Evolutionary conservation across 2,888 invertebrate genomes (phyloP), one percentile per base, ranked within the genome.

Genomic region (Drosophila borealis): DNA sequence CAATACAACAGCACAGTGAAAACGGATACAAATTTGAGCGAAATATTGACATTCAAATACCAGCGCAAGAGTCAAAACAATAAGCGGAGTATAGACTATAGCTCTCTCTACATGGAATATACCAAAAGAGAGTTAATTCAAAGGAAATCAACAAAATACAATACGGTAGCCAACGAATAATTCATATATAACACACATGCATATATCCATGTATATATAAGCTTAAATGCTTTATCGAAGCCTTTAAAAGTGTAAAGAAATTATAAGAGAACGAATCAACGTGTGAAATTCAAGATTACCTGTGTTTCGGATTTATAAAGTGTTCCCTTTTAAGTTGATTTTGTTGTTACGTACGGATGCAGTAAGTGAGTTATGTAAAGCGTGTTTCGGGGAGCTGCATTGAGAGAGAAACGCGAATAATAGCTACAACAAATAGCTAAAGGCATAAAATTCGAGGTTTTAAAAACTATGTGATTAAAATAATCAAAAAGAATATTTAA

Each of bases 1-100:
- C 92, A 91, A 90, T 88, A 89, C 81, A 91, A 88, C 85, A 92
- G 83, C 91, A 92, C 81, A 71, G 79, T 73, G 81, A 74, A 83
- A 89, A 79, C 84, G 83, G 78, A 86, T 68, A 51, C 63, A 66
- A 55, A 51, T 59, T 62, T 56, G 10, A 60, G 46, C 49, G 37
- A 60, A 51, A 48, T 42, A 66, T 51, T 72, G 36, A 61, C 41
- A 69, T 44, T 42, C 33, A 44, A 34, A 29, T 44, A 36, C 14
- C 60, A 69, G 29, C 59, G 36, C 21, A 66, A 46, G 13, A 68
- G 49, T 50, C 72, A 66, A 57, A 79, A 63, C 78, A 66, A 70
- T 63, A 63, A 64, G 46, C 70, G 63, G 66, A 79, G 81, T 85
- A 71, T 29, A 69, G 60, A 71, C 68, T 65, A 64, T 48, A 64